Evolutionary conservation across 2,888 invertebrate species (phyloP).

Genomic region (Cataglyphis albicans): DNA sequence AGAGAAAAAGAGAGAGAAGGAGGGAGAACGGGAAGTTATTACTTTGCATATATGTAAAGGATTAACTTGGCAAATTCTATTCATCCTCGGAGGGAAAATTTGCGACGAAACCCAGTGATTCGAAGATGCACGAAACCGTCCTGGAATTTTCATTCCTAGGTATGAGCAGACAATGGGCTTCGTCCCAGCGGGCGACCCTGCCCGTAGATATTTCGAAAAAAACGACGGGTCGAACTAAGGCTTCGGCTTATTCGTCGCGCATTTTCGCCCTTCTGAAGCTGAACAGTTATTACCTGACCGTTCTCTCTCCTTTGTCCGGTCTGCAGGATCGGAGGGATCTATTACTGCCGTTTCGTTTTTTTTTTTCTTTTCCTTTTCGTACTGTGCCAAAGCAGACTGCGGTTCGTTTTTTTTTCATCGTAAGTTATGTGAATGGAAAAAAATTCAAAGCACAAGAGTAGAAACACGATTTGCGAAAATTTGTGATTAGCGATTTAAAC

Average conservation of each 20-base stretch:
- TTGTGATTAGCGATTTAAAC: not conserved
- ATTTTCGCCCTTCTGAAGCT: conserved; percentile 17
- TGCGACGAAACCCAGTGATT: not conserved
- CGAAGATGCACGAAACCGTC: not conserved
- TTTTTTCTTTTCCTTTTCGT: not conserved
- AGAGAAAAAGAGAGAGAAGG: not conserved
- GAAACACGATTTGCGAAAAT: not conserved
- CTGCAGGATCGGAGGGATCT: conserved; percentile 30
- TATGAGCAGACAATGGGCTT: conserved; percentile 14
- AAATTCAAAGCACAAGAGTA: not conserved
- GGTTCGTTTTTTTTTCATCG: not conserved
- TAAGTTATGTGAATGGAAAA: not conserved
- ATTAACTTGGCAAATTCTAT: not conserved
- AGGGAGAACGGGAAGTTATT: not conserved
- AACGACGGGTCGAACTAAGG: conserved; percentile 35
- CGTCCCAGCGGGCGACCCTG: conserved; percentile 30
- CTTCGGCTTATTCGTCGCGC: conserved; percentile 53
- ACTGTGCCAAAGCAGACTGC: not conserved
- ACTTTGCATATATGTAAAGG: not conserved
- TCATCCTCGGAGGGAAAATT: not conserved
- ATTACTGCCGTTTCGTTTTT: conserved; percentile 6
- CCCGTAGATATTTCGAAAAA: conserved; percentile 57
- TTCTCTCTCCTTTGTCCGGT: conserved; percentile 50
- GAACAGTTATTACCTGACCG: conserved; percentile 54
- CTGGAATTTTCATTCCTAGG: conserved; percentile 26